Base-by-base conservation (phyloP, 1,140 invertebrate genomes). In the Zelostemma sp. region DNA sequence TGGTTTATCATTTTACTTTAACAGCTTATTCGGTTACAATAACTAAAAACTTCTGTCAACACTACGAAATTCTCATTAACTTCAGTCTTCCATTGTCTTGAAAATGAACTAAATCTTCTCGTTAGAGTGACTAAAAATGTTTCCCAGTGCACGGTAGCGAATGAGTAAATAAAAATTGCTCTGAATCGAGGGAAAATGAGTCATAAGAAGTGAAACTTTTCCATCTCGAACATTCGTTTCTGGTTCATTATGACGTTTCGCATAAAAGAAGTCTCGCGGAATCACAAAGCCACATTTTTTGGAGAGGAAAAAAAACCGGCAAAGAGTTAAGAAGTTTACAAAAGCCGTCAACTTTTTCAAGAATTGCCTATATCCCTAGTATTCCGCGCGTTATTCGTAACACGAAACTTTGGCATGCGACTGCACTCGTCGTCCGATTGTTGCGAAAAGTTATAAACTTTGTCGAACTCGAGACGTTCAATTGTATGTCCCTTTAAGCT, bases 401-500 rank as follows among this genome's bases (percentile, higher is more conserved):
- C 59, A 60, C 56, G 35, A 59, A 68, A 68, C 58, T 68, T 62
- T 18, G 15, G 62, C 41, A 58, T 31, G 45, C 56, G 21, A 55
- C 35, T 61, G 65, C 57, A 21, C 53, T 57, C 53, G 48, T 58
- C 48, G 58, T 57, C 33, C 66, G 55, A 68, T 62, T 68, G 66
- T 68, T 25, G 48, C 17, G 48, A 33, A 68, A 68, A 68, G 59
- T 68, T 68, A 41, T 54, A 62, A 68, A 68, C 66, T 68, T 63
- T 49, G 50, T 59, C 54, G 43, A 68, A 68, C 59, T 68, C 45
- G 33, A 60, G 55, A 56, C 56, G 45, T 40, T 45, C 55, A 64
- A 64, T 64, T 70, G 67, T 69, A 61, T 64, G 67, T 61, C 61
- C 53, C 56, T 58, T 56, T 70, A 70, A 70, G 67, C 61, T 65